Percentiles rank a stretch among this genome's conserved stretches.
Evolutionary conservation across 2,113 vertebrate species (phyloP).

Genomic region (Piaya cayana): DNA sequence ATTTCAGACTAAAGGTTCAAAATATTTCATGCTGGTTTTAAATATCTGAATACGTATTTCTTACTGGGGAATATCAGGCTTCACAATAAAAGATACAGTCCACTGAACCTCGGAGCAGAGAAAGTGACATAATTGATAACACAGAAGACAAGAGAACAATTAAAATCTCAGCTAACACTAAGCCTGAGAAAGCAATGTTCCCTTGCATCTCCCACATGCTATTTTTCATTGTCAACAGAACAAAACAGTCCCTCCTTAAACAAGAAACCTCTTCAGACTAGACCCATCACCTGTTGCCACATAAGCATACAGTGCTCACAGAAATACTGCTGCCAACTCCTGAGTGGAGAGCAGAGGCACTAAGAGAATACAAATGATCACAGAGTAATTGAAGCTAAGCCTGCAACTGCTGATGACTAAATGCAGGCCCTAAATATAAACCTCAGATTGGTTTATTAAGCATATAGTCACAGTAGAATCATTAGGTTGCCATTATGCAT

Average conservation of each 20-base stretch:
- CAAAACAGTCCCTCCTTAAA: not conserved
- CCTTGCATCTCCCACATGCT: not conserved
- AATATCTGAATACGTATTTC: not conserved
- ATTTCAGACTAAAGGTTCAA: not conserved
- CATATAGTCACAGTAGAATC: not conserved
- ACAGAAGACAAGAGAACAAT: not conserved
- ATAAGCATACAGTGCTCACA: not conserved
- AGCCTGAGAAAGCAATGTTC: conserved; percentile 1
- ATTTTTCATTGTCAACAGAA: conserved; percentile 18
- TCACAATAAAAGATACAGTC: not conserved
- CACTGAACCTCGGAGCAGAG: not conserved
- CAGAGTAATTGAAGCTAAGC: not conserved
- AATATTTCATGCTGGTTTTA: not conserved
- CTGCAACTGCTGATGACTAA: not conserved
- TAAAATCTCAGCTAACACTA: conserved; percentile 12
- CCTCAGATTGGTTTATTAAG: not conserved
- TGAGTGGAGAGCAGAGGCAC: not conserved
- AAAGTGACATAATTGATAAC: not conserved
- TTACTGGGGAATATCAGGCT: not conserved
- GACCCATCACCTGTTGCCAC: not conserved
- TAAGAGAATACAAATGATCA: not conserved
- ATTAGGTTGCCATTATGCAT: not conserved
- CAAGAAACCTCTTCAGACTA: conserved; percentile 6
- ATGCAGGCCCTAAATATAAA: not conserved
- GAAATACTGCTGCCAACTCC: not conserved